Evolutionary conservation across 2,888 invertebrate genomes (phyloP).

Genomic region (Drosophila percnosoma): DNA sequence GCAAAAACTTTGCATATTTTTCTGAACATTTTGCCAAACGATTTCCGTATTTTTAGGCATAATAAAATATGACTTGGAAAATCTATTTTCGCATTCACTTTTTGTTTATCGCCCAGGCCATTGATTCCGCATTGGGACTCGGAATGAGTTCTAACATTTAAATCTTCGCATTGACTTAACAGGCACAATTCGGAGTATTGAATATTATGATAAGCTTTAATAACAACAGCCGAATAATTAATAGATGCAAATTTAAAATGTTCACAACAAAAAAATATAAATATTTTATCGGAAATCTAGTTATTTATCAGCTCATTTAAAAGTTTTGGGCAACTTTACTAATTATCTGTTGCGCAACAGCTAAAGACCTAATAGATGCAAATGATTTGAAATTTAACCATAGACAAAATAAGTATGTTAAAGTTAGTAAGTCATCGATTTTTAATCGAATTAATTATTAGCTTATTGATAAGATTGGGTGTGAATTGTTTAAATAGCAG

Average conservation of each 20-base stretch:
- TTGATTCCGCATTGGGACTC: slow-evolving; percentile 56
- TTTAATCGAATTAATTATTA: not conserved
- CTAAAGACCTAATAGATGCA: not conserved
- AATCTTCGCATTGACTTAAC: slow-evolving; percentile 60
- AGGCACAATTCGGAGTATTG: slow-evolving; percentile 18
- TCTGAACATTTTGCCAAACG: slow-evolving; percentile 34
- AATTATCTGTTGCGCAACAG: not conserved
- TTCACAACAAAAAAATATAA: no score
- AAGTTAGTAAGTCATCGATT: not conserved
- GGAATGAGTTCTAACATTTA: slow-evolving; percentile 3
- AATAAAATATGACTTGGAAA: slow-evolving; percentile 64
- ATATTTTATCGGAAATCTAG: not conserved
- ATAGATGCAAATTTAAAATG: not conserved
- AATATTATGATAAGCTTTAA: slow-evolving; percentile 13
- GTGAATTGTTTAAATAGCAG: not conserved
- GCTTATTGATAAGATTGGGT: not conserved
- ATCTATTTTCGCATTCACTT: slow-evolving; percentile 66
- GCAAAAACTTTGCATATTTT: slow-evolving; percentile 70
- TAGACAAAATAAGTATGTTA: not conserved
- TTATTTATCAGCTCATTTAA: not conserved
- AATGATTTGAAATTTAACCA: not conserved
- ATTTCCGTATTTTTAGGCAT: slow-evolving; percentile 46
- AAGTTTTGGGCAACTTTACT: not conserved
- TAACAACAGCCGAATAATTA: not conserved
- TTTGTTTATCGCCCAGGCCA: slow-evolving; percentile 65